phyloP scores from a whole-genome alignment of 2,888 invertebrate species.

The Microplitis deprimator region DNA sequence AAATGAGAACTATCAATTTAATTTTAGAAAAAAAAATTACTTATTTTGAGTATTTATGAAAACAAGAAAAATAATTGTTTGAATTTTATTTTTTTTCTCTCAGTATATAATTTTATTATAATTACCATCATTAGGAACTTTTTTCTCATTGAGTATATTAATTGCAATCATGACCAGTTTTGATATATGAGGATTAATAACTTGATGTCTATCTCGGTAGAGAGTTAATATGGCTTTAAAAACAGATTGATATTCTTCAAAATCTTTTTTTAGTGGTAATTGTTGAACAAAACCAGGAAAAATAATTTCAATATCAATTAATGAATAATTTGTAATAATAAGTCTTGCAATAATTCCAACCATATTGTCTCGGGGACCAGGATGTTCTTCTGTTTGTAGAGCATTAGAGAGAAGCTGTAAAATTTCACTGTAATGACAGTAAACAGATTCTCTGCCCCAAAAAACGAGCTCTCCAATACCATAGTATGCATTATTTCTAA shows the following conservation, averaged over 20 bases:
- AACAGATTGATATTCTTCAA: conserved; percentile 81
- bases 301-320: conserved; percentile 81
- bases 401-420: conserved; percentile 78
- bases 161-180: conserved; percentile 74
- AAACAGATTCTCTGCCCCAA: conserved; percentile 77
- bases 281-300: conserved; percentile 81
- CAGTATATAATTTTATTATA: background rate
- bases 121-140: conserved; percentile 74
- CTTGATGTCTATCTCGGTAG: conserved; percentile 76
- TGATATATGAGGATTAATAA: conserved; percentile 73
- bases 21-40: background rate
- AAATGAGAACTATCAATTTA: too few species aligned
- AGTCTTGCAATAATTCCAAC: conserved; percentile 84
- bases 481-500: conserved; percentile 83
- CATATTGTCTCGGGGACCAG: conserved; percentile 82
- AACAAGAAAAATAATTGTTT: background rate
- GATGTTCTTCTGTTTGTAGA: conserved; percentile 78
- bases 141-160: conserved; percentile 75
- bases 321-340: conserved; percentile 77
- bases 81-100: too few species aligned
- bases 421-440: conserved; percentile 78
- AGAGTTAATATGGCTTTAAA: conserved; percentile 78
- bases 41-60: background rate
- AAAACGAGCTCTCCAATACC: conserved; percentile 83
- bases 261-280: conserved; percentile 82